A percentile compares a stretch with the other conserved stretches of the same genome.
Evolutionary conservation across 2,888 invertebrate genomes (phyloP).

Genomic region (Dasysyrphus albostriatus): DNA sequence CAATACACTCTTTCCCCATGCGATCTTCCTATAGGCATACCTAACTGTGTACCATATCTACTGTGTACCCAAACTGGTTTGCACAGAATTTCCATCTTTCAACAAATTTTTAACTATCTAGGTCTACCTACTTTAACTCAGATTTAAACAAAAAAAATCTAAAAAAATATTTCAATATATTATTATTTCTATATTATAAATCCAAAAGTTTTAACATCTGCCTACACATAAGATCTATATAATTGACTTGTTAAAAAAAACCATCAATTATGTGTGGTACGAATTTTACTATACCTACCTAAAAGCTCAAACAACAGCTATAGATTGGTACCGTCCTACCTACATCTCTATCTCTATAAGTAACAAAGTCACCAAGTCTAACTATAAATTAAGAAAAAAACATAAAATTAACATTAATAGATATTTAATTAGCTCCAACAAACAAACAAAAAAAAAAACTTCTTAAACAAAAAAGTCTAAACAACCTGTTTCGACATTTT

Average conservation of each 20-base stretch:
- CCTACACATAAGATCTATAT: background rate
- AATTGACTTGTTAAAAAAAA: constrained; percentile 18
- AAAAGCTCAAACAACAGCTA: background rate
- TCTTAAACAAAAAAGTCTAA: background rate
- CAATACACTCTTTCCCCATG: no score
- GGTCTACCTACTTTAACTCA: no score
- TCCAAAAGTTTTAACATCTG: background rate
- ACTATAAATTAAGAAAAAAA: background rate
- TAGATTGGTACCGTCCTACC: no score
- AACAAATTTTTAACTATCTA: background rate
- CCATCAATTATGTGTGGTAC: background rate
- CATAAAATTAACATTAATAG: constrained; percentile 28
- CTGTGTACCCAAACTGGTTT: background rate
- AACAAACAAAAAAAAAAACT: background rate
- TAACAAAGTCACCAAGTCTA: background rate
- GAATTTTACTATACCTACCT: background rate
- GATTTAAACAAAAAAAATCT: no score
- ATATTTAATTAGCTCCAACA: constrained; percentile 8
- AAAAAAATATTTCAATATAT: background rate
- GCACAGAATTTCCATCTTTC: background rate
- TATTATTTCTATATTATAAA: background rate
- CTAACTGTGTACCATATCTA: no score
- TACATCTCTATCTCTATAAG: no score
- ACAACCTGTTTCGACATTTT: constrained; percentile 32
- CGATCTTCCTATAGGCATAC: no score